These are phyloP conservation scores for Trochalopteron elliotii DNA, from an alignment of 2,113 vertebrate species.

Conservation along the genomic window DNA sequence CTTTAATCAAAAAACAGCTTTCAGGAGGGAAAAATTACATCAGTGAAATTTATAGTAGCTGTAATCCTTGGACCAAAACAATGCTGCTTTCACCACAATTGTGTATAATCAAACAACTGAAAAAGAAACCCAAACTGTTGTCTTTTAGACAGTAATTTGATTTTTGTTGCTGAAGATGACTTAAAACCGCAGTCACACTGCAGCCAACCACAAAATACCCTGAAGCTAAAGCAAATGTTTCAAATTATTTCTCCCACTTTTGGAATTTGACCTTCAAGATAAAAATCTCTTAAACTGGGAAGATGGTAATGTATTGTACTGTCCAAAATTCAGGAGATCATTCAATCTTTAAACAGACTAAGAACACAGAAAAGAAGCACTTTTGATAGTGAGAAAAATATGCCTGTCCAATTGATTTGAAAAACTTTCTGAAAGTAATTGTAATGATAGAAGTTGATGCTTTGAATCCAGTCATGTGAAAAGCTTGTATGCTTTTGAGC, in stretches of 20 bases:
- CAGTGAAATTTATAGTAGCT: not conserved
- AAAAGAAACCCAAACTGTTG: constrained; percentile 12
- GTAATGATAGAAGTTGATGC: not conserved
- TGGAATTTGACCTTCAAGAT: not conserved
- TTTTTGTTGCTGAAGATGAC: constrained; percentile 3
- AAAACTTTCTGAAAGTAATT: not conserved
- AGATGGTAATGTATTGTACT: not conserved
- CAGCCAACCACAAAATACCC: not conserved
- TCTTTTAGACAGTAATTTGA: not conserved
- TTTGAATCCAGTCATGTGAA: not conserved
- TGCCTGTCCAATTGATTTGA: not conserved
- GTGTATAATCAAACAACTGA: not conserved
- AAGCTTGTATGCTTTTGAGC: not conserved
- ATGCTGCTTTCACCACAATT: not conserved
- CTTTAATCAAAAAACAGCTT: not conserved
- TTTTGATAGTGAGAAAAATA: not conserved
- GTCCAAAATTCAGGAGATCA: not conserved
- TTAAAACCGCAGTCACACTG: constrained; percentile 4
- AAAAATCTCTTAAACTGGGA: not conserved
- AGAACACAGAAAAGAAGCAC: not conserved
- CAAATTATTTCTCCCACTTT: not conserved
- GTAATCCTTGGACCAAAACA: not conserved
- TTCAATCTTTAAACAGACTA: not conserved
- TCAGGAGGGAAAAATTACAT: not conserved
- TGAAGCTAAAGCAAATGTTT: not conserved